Base-by-base conservation (phyloP, 1,140 invertebrate genomes). In the Habropoda laboriosa region DNA sequence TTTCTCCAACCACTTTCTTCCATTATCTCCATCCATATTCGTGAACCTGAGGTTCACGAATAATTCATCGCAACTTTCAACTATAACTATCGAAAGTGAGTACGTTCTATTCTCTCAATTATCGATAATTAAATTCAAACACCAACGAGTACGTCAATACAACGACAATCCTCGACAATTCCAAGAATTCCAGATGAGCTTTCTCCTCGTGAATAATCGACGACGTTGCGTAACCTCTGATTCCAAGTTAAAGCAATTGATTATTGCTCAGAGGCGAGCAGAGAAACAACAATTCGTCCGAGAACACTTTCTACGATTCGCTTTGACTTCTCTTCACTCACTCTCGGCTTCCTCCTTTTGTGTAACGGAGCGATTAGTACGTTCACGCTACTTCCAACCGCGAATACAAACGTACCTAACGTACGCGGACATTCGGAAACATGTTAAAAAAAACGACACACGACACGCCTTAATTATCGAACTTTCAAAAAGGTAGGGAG, bases 231-330 rank as follows among this genome's bases (percentile, higher is more conserved):
- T 67, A 67, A 67, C 21, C 0, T 16, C 4, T 6, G 1, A 8
- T n/a, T 45, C 30, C 18, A 49, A 73, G n/a, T 24, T 4, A 3
- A 27, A 30, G 21, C 24, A 45, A 66, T 75, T 55, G 42, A 75
- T 24, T 68, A 47, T 45, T 67, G 27, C 40, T 35, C 12, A 2
- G 3, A 8, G 6, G 16, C 1, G 6, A 68, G 3, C 27, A 8
- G 1, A 16, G 16, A 40, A 24, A 42, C 21, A 8, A 75, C 18
- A 0, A 40, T 40, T 27, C 8, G 21, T 40, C 10, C 0, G 30
- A 13, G 49, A 67, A 47, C 51, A 75, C 71, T 71, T 71, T 71
- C 75, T 49, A 64, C 21, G 35, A 4, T 55, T 21, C 3, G 8
- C 55, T 40, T 30, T 2, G 13, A 30, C 0, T 47, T 45, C 18